These are phyloP conservation scores for Heliocidaris erythrogramma DNA, from an alignment of 35 echinoderm and acorn worm species.

Conservation along the genomic window DNA sequence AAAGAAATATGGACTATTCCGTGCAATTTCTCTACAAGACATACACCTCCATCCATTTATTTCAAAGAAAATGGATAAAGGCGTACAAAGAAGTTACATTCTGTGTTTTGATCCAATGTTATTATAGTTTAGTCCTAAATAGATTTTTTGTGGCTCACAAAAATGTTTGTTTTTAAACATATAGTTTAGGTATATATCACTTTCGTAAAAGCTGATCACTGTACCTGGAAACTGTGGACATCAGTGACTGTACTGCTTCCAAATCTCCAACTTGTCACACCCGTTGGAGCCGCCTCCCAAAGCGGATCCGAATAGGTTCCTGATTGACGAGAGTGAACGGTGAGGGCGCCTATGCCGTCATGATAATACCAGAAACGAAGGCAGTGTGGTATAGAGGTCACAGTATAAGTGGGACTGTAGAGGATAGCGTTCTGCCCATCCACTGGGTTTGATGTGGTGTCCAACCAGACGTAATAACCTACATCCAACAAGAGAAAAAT, in stretches of 20 bases:
- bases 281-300: neutral
- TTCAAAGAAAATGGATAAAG: no score
- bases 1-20: no score
- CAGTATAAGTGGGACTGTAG: conserved; percentile 15
- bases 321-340: neutral
- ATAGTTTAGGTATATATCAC: neutral
- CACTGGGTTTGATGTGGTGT: neutral
- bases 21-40: no score
- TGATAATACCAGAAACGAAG: conserved; percentile 33
- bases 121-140: no score
- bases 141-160: no score
- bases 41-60: no score
- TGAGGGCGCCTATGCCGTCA: conserved; percentile 5
- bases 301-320: conserved; percentile 16
- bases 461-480: conserved; percentile 14
- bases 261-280: neutral
- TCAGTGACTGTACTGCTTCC: conserved; percentile 17
- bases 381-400: conserved; percentile 29
- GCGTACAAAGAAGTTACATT: no score
- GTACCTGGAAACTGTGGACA: neutral
- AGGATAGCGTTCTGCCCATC: neutral
- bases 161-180: no score
- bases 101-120: no score
- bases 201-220: neutral
- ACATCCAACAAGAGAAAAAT: neutral